Evolutionary conservation across 92 coral and sea anemone genomes (phyloP).

Genomic region (Heteractis magnifica): DNA sequence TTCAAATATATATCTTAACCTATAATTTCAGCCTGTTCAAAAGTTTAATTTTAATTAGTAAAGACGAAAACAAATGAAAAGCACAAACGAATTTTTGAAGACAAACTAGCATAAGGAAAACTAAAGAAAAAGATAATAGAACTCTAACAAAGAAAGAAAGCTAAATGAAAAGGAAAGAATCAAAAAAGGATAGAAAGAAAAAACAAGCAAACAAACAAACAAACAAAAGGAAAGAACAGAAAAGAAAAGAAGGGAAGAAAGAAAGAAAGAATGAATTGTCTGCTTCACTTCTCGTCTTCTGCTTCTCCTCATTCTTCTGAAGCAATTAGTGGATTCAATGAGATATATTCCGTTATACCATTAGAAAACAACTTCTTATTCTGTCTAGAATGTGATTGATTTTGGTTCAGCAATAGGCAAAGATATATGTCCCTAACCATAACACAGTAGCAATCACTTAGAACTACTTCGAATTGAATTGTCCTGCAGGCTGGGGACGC

Average conservation of each 20-base stretch:
- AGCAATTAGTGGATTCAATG: no score
- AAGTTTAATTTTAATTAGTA: no score
- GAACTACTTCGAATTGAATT: not conserved
- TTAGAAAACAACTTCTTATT: not conserved
- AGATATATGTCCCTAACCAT: no score
- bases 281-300: not conserved
- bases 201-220: not conserved
- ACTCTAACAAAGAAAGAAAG: not conserved
- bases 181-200: not conserved
- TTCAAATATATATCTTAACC: no score
- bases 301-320: not conserved
- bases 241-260: not conserved
- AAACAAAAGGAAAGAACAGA: not conserved
- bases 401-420: no score
- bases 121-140: no score
- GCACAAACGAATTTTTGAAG: no score
- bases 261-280: not conserved
- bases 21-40: no score
- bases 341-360: not conserved
- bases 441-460: no score
- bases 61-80: no score
- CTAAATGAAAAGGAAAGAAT: not conserved
- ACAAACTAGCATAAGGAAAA: no score
- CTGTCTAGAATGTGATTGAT: not conserved
- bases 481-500: conserved; percentile 58